A percentile compares a stretch with the other conserved stretches of the same genome.
phyloP scores from a whole-genome alignment of 2,888 invertebrate species.

The Myathropa florea region DNA sequence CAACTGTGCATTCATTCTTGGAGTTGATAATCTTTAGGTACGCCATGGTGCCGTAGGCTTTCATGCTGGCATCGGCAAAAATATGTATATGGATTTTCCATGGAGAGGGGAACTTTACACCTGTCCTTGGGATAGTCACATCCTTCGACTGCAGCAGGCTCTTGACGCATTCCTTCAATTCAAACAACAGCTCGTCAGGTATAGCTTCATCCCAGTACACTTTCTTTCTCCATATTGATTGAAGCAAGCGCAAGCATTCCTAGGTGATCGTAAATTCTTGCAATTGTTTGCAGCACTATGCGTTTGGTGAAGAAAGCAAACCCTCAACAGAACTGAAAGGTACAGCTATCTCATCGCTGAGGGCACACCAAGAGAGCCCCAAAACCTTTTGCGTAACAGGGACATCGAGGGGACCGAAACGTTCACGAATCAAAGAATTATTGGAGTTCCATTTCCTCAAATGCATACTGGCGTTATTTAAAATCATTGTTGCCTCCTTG shows the following conservation, averaged over 20 bases:
- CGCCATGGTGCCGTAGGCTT: not conserved
- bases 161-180: slow-evolving; percentile 6
- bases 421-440: too few species aligned
- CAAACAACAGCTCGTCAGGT: not conserved
- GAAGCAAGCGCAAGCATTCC: not conserved
- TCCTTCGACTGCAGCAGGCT: slow-evolving; percentile 4
- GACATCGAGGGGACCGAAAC: too few species aligned
- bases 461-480: too few species aligned
- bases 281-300: not conserved
- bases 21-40: not conserved
- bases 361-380: too few species aligned
- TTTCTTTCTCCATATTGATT: not conserved
- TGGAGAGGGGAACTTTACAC: not conserved
- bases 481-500: too few species aligned
- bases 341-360: too few species aligned
- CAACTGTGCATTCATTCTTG: too few species aligned
- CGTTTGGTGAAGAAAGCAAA: not conserved
- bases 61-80: slow-evolving; percentile 17
- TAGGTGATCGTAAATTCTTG: not conserved
- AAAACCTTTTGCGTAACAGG: too few species aligned
- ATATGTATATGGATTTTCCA: not conserved
- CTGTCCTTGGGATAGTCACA: slow-evolving; percentile 8
- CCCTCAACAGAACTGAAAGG: not conserved
- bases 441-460: too few species aligned
- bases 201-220: slow-evolving; percentile 1